These are phyloP conservation scores for Peromyscus attwateri DNA, from an alignment of 2,797 vertebrate genomes.

Conservation along the genomic window DNA sequence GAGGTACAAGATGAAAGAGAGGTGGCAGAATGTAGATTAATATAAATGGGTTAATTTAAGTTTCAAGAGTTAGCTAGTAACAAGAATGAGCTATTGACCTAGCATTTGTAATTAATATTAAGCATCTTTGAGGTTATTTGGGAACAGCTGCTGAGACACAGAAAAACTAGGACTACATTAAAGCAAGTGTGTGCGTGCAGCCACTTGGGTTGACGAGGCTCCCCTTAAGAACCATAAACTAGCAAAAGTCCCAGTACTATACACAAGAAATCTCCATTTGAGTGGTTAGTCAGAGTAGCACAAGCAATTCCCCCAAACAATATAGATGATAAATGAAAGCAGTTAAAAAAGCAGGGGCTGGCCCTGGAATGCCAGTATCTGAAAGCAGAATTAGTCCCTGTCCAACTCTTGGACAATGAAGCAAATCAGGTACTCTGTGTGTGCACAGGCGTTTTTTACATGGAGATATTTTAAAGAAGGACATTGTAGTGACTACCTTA, in stretches of 20 bases:
- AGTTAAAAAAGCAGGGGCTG: constrained; percentile 1
- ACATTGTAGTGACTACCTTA: background rate
- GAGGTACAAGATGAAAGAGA: too few species aligned
- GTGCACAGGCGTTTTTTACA: background rate
- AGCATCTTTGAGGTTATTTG: background rate
- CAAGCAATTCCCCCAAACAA: background rate
- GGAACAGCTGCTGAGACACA: background rate
- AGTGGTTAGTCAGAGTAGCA: background rate
- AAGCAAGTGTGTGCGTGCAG: background rate
- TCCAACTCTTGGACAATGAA: background rate
- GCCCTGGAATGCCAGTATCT: background rate
- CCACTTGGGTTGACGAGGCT: too few species aligned
- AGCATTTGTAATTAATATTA: background rate
- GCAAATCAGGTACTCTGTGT: background rate
- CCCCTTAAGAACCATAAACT: background rate
- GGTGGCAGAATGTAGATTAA: background rate
- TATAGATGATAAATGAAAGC: background rate
- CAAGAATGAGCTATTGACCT: background rate
- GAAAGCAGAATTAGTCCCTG: background rate
- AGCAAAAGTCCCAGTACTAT: background rate
- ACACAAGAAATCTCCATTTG: background rate
- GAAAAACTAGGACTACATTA: background rate
- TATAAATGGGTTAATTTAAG: background rate
- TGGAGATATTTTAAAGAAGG: background rate
- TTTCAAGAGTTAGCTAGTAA: background rate